Base-by-base conservation (phyloP, 30 jellyfish, hydroid and myxozoan species). In the Cassiopea andromeda region DNA sequence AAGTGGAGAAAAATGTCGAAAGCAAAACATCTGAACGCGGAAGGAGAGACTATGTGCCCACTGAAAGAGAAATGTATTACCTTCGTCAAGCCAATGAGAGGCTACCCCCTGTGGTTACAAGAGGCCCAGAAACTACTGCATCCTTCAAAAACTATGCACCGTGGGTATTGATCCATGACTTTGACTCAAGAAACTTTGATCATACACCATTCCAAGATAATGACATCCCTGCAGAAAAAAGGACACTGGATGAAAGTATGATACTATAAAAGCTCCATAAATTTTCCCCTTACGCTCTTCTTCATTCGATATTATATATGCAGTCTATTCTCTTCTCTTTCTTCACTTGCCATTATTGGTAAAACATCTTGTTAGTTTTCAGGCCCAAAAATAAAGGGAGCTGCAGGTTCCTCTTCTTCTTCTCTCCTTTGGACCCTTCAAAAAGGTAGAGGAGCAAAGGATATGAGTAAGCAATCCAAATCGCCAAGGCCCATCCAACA, bases 71-170 rank as follows among this genome's bases (percentile, higher is more conserved):
- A 64, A 80, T 76, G 45, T 77, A 83, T 50, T 74, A 70, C 83
- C 9, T 78, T 46, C 58, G 69, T 45, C 87, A 78, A 19, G 94
- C 90, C 14, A 66, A 69, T 8, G 97, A 91, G 75, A 87, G 73
- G 17, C 67, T 91, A 38, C 97, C 97, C 7, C 74, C 81, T 1
- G 85, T 84, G 5, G 91, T 84, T 59, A 78, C 91, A 10, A 84
- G 93, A 78, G 75, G 97, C 46, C 90, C 91, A 54, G 97, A 72
- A 58, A 85, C 93, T 17, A 68, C 75, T 6, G 84, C 87, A 57
- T 90, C 90, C 8, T 84, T 84, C 58, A 84, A 85, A 60, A 75
- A 75, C 38, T 46, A 73, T 43, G 94, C 94, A 60, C 97, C 97
- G 0, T 91, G 97, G 97, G 94, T 78, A 7, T 67, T 84, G 57